These are phyloP conservation scores for Heptranchias perlo DNA, from an alignment of 2,113 vertebrate species.

Conservation along the genomic window DNA sequence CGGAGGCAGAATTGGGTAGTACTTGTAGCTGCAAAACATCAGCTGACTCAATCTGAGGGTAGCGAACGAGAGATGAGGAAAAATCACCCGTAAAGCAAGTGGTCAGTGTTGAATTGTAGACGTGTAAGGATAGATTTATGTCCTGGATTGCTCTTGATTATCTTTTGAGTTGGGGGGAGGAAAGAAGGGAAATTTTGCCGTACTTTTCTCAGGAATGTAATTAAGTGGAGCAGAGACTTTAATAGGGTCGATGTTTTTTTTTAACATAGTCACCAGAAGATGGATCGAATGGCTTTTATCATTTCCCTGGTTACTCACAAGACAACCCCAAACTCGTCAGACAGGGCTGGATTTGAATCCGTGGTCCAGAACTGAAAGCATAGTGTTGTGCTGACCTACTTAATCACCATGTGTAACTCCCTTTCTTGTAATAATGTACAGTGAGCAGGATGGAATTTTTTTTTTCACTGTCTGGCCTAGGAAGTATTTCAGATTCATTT, in stretches of 20 bases:
- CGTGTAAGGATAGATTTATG: neutral
- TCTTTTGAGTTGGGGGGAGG: neutral
- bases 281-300: neutral
- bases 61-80: neutral
- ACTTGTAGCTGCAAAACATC: neutral
- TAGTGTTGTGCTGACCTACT: neutral
- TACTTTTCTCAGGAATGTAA: neutral
- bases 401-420: neutral
- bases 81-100: neutral
- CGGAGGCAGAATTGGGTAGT: too few species aligned
- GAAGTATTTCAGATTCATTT: neutral
- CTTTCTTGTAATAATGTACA: neutral
- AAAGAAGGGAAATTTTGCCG: too few species aligned
- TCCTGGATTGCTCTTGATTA: neutral
- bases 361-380: neutral
- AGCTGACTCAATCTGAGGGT: neutral
- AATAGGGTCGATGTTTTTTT: neutral
- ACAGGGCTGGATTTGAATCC: neutral
- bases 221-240: neutral
- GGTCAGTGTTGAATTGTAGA: neutral
- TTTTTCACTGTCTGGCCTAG: neutral
- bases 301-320: neutral
- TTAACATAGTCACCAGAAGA: neutral
- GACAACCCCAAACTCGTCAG: neutral
- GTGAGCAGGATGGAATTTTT: neutral